These are phyloP conservation scores for Euleptes europaea DNA, from an alignment of 2,113 vertebrate genomes.

Conservation along the genomic window DNA sequence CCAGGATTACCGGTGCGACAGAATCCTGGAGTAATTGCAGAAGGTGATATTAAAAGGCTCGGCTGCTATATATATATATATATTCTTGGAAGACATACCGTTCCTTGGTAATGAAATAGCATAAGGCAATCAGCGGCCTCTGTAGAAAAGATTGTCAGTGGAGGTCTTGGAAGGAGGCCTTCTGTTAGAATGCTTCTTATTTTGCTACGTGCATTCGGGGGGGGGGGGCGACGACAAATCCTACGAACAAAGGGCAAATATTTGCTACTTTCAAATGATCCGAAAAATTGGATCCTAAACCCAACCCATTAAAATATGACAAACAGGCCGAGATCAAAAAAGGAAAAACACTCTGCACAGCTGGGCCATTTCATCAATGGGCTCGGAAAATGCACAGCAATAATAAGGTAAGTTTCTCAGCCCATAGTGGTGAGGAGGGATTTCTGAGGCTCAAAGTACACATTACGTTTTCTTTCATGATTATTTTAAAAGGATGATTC, in stretches of 20 bases:
- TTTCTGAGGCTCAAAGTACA: too few relatives aligned
- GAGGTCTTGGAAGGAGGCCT: constrained; percentile 31
- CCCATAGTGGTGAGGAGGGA: neutral
- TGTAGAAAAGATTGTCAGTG: neutral
- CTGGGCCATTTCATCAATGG: neutral
- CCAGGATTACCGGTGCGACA: constrained; percentile 21
- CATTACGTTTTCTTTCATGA: too few relatives aligned
- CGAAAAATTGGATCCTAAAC: neutral
- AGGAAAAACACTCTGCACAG: constrained; percentile 10
- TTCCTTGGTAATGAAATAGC: constrained; percentile 45
- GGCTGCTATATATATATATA: too few relatives aligned
- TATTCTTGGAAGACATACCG: constrained; percentile 40
- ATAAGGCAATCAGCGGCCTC: neutral
- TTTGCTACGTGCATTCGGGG: constrained; percentile 21
- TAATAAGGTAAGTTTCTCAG: neutral
- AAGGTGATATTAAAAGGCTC: constrained; percentile 24
- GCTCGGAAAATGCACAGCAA: neutral
- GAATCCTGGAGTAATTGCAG: constrained; percentile 32
- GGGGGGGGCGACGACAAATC: too few relatives aligned
- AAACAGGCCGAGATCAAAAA: constrained; percentile 36
- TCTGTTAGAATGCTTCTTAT: constrained; percentile 7
- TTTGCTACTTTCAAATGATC: neutral
- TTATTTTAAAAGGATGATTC: too few relatives aligned
- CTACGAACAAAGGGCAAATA: neutral
- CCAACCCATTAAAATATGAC: neutral